Base-by-base conservation (phyloP, 2,888 invertebrate species). In the Leptothorax acervorum region DNA sequence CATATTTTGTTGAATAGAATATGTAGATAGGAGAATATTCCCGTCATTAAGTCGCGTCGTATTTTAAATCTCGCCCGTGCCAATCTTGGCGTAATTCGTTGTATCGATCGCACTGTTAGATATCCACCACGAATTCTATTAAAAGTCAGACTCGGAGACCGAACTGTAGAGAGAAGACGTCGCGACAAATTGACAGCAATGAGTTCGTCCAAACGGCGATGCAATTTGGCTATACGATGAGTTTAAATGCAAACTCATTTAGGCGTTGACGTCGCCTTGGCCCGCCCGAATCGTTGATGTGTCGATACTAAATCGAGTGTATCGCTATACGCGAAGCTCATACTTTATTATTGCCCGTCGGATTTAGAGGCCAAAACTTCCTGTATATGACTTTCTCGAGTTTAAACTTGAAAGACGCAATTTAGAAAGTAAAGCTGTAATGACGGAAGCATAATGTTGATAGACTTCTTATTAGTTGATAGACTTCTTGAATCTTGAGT, bases 201-300 rank as follows among this genome's bases (percentile, higher is more conserved):
- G 70, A 82, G 55, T 63, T 70, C 28, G 66, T 70, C 55, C 39
- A 51, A 55, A 74, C 57, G 48, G 35, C 71, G 39, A 51, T 79
- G 79, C 48, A 71, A 71, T 79, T 60, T 48, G 35, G 70, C n/a
- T 39, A 18, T 1, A 31, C 57, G 73, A 48, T 15, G 8, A 31
- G 39, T 71, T 55, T 82, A 60, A 81, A 84, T 45, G 57, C 74
- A 73, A 84, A 82, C 45, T 68, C 18, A 51, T 84, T 82, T 48
- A 57, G n/a, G 12, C 35, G n/a, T 48, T 45, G 1, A 42, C 28
- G 45, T 48, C 35, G 79, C 71, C 48, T 79, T 79, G 79, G 73
- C 60, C 79, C 39, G 73, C 15, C 60, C 73, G 39, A 60, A 71
- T 79, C 48, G 23, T 18, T 35, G 57, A 70, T 75, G 42, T n/a